Evolutionary conservation across 1,140 invertebrate species (phyloP).

Genomic region (Gonioctena quinquepunctata): DNA sequence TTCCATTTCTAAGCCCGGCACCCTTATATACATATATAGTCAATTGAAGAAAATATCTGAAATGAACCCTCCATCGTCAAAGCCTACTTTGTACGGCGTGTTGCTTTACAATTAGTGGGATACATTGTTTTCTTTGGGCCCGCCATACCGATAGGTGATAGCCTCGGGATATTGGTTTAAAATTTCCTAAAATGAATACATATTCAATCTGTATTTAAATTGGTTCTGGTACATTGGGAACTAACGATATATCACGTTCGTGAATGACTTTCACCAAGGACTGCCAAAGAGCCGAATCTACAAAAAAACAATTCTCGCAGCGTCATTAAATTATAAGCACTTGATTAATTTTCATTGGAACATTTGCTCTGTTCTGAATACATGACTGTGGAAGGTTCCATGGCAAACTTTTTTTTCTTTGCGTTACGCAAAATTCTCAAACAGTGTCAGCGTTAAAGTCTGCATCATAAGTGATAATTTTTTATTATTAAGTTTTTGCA

Average conservation of each 20-base stretch:
- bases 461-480: too few relatives aligned
- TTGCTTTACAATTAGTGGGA: constrained; percentile 23
- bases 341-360: too few relatives aligned
- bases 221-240: neutral
- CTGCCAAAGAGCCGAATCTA: neutral
- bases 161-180: constrained; percentile 20
- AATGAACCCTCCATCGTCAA: constrained; percentile 15
- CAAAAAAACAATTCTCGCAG: too few relatives aligned
- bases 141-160: constrained; percentile 19
- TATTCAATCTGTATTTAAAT: neutral
- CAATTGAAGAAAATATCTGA: constrained; percentile 33
- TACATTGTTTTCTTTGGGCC: constrained; percentile 13
- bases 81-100: constrained; percentile 27
- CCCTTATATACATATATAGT: constrained; percentile 21
- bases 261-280: neutral
- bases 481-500: too few relatives aligned
- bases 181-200: constrained; percentile 14
- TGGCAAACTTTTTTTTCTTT: too few relatives aligned
- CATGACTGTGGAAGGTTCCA: too few relatives aligned
- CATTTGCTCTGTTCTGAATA: too few relatives aligned
- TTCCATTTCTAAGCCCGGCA: constrained; percentile 30
- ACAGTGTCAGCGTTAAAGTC: too few relatives aligned
- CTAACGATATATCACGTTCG: neutral
- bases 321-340: too few relatives aligned
- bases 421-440: too few relatives aligned